Evolutionary conservation across 2,888 invertebrate species (phyloP).

Genomic region (Nasonovia ribisnigri): DNA sequence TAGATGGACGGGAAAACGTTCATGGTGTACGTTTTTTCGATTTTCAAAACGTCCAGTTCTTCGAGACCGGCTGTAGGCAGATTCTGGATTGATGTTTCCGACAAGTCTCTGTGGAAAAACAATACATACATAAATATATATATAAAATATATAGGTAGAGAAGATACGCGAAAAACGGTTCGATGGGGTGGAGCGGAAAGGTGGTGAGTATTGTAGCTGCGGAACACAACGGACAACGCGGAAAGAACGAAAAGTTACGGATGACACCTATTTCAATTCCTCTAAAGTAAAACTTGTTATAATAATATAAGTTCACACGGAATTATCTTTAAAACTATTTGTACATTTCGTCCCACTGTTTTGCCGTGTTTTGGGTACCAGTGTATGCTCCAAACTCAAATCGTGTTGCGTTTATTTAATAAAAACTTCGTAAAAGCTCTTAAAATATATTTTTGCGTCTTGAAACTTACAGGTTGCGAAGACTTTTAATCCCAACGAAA

Average conservation of each 20-base stretch:
- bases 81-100: constrained; percentile 80
- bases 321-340: constrained; percentile 53
- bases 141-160: neutral
- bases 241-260: constrained; percentile 22
- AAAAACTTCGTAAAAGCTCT: constrained; percentile 36
- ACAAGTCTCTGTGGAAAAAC: constrained; percentile 80
- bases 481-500: constrained; percentile 78
- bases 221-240: constrained; percentile 26
- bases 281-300: constrained; percentile 38
- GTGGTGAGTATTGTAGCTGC: neutral
- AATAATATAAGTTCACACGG: constrained; percentile 18
- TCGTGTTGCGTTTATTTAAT: constrained; percentile 45
- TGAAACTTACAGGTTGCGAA: constrained; percentile 79
- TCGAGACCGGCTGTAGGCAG: constrained; percentile 82
- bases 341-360: neutral
- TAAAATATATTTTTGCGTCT: constrained; percentile 20
- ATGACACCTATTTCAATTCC: constrained; percentile 37
- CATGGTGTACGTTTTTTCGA: constrained; percentile 81
- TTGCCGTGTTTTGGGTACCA: neutral
- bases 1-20: constrained; percentile 88
- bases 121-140: constrained; percentile 52
- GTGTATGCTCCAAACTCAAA: neutral
- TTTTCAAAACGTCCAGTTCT: constrained; percentile 78
- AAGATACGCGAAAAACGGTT: neutral
- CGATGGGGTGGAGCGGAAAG: neutral